Evolutionary conservation across 1,140 invertebrate species (phyloP).

Genomic region (Bombus sibiricus): DNA sequence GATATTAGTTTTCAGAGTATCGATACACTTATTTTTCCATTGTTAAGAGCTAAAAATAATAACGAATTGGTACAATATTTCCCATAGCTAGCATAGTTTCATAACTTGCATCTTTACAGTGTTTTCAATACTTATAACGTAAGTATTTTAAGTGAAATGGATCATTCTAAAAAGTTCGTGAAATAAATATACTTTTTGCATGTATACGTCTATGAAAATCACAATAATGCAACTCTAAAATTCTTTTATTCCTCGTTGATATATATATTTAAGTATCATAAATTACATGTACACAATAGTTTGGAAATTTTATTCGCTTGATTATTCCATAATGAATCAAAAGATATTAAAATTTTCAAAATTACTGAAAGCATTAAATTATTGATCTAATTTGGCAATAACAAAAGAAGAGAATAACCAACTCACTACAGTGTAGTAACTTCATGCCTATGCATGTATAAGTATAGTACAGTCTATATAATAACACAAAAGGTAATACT

Average conservation of each 20-base stretch:
- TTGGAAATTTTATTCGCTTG: background rate
- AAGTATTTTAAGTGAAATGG: background rate
- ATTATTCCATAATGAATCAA: background rate
- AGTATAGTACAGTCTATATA: background rate
- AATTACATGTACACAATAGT: background rate
- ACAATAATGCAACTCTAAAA: conserved; percentile 16
- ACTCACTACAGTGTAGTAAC: background rate
- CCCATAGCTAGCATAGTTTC: background rate
- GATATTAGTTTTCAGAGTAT: background rate
- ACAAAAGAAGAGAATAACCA: background rate
- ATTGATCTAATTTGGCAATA: background rate
- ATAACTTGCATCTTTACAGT: conserved; percentile 27
- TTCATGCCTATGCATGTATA: background rate
- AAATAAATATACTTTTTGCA: background rate
- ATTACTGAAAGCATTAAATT: background rate
- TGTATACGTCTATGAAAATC: background rate
- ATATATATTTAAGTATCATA: background rate
- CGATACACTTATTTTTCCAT: conserved; percentile 5
- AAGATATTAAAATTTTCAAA: background rate
- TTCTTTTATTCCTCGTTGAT: conserved; percentile 4
- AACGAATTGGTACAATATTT: background rate
- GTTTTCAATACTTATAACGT: background rate
- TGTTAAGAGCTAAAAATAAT: background rate
- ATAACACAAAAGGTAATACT: background rate
- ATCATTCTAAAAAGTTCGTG: conserved; percentile 4